Percentiles rank a stretch among this genome's conserved stretches.
Evolutionary conservation across 1,140 invertebrate genomes (phyloP).

Genomic region (Dendroctonus valens): DNA sequence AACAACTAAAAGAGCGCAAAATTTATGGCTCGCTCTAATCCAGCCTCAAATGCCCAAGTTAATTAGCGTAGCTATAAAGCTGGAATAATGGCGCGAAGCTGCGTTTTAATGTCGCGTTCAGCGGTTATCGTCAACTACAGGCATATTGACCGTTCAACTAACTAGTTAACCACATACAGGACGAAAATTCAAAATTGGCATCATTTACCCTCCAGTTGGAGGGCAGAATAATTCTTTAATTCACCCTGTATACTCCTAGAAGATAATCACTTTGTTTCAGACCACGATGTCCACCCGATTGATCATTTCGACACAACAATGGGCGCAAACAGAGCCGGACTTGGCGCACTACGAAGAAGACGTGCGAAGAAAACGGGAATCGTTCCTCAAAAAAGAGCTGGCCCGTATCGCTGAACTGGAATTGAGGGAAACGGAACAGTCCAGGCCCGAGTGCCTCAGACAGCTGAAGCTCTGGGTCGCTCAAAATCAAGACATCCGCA

Average conservation of each 20-base stretch:
- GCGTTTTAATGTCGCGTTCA: too few relatives aligned
- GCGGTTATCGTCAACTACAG: too few relatives aligned
- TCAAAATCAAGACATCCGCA: conserved; percentile 65
- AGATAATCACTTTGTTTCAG: not conserved
- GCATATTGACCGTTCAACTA: too few relatives aligned
- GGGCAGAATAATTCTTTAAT: too few relatives aligned
- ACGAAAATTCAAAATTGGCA: too few relatives aligned
- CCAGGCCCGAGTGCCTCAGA: conserved; percentile 58
- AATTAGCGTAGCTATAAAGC: too few relatives aligned
- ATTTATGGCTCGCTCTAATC: too few relatives aligned
- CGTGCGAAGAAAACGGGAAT: conserved; percentile 31
- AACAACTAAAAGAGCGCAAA: too few relatives aligned
- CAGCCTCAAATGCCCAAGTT: too few relatives aligned
- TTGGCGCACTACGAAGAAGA: conserved; percentile 26
- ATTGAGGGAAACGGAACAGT: conserved; percentile 62
- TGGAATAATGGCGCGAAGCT: too few relatives aligned
- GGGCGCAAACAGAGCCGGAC: conserved; percentile 21
- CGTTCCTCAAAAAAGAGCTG: conserved; percentile 50
- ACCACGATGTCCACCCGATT: conserved; percentile 33
- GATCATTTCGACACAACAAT: conserved; percentile 41
- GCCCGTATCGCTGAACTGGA: conserved; percentile 60
- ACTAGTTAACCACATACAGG: too few relatives aligned
- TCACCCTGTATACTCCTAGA: not conserved
- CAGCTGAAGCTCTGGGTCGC: conserved; percentile 66
- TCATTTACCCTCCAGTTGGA: too few relatives aligned